Percentiles rank a stretch among this genome's conserved stretches.
Conservation (phyloP, 1,140 invertebrate species). For the Drosophila nigromelanica region DNA sequence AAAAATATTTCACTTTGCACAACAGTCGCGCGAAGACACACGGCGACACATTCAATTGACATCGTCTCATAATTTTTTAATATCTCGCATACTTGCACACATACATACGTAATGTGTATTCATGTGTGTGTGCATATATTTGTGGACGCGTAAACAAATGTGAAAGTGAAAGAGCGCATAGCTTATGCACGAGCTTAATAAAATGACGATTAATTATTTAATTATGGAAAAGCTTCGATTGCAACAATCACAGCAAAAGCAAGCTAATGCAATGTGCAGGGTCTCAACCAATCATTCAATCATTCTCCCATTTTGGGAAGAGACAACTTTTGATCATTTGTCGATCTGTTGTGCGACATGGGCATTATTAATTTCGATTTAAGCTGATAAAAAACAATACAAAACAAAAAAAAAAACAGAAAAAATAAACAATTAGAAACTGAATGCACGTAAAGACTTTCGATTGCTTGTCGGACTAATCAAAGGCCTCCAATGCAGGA, state of each 20-base stretch:
- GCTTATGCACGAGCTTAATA: constrained; percentile 48
- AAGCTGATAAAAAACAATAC: constrained; percentile 6
- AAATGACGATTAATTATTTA: constrained; percentile 64
- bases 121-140: neutral
- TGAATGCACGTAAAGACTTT: constrained; percentile 29
- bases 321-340: constrained; percentile 1
- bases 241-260: constrained; percentile 33
- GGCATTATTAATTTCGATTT: constrained; percentile 4
- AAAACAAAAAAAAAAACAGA: neutral
- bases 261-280: neutral
- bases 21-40: constrained; percentile 13
- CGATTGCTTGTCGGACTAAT: constrained; percentile 21
- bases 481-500: constrained; percentile 20
- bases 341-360: too few relatives aligned
- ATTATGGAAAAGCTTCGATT: constrained; percentile 53
- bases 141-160: constrained; percentile 39
- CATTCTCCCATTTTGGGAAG: constrained; percentile 15
- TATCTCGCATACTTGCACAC: constrained; percentile 24
- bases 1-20: constrained; percentile 36
- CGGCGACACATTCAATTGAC: constrained; percentile 48
- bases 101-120: neutral
- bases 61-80: constrained; percentile 56
- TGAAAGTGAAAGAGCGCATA: constrained; percentile 58
- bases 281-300: neutral
- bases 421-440: constrained; percentile 30